Evolutionary conservation across 2,888 invertebrate genomes (phyloP), one percentile per base, ranked within the genome.

Genomic region (Philaethria dido): DNA sequence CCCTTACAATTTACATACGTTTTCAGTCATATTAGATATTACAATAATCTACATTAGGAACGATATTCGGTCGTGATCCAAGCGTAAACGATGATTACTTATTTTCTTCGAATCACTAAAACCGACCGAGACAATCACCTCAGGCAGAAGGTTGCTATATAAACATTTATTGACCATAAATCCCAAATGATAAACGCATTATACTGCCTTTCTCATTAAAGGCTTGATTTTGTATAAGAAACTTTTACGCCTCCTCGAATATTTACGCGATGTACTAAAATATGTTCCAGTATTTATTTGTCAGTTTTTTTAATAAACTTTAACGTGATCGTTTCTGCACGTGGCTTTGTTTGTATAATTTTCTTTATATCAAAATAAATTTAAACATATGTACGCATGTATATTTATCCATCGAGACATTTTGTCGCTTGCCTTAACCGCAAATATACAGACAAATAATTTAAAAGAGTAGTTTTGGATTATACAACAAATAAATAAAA

Each of bases 231-330:
- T 73, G 73, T 74, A 74, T 75, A 74, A 73, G 76, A 75, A 77
- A 73, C 74, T 77, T 78, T 79, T 76, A 77, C 73, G 77, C 77
- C 75, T 73, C 75, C 72, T 70, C 69, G 75, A 74, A 77, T 77
- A 79, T 80, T 80, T 79, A 80, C 79, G 77, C 74, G 72, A 68
- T 67, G 73, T 74, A 76, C 76, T 80, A 79, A 79, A 80, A 78
- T 75, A 75, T 73, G 73, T 78, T 74, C 72, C 74, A 72, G 69
- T 64, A 73, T 74, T 74, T 73, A 73, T 76, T 42, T 57, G 57
- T 57, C 39, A 42, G 39, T 42, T 57, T 42, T 57, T 57, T 57
- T 39, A 55, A 42, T 57, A 25, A 22, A 22, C 42, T 25, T 25
- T 42, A 42, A n/a, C 16, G 11, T 18, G 25, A 29, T 52, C n/a